Percentiles rank a stretch among this genome's conserved stretches.
These are phyloP conservation scores for Tuberolachnus salignus DNA, from an alignment of 2,888 invertebrate genomes.

Conservation along the genomic window DNA sequence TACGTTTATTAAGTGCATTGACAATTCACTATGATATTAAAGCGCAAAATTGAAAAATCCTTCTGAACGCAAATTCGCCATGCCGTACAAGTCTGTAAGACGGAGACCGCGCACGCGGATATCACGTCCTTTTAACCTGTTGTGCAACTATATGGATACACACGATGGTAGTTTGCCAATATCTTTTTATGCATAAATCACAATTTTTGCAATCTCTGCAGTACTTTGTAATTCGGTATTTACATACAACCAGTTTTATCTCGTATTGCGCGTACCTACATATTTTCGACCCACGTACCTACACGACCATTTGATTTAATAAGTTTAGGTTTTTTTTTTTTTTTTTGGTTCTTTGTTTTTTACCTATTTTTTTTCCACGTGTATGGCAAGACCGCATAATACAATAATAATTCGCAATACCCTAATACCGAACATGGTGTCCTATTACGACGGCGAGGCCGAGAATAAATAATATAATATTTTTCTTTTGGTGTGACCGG, in stretches of 20 bases:
- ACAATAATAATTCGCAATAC: not conserved
- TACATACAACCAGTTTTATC: conserved; percentile 9
- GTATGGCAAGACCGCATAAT: not conserved
- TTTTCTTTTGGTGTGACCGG: too few relatives aligned
- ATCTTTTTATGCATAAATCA: not conserved
- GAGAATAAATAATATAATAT: too few relatives aligned
- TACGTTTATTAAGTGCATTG: too few relatives aligned
- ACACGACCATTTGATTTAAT: not conserved
- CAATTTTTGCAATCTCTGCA: not conserved
- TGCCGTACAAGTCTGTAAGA: too few relatives aligned
- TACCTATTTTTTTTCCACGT: not conserved
- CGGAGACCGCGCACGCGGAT: too few relatives aligned
- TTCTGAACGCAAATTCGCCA: too few relatives aligned
- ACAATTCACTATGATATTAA: too few relatives aligned
- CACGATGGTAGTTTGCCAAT: conserved; percentile 18
- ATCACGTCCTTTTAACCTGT: conserved; percentile 4
- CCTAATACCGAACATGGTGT: not conserved
- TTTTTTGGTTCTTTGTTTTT: too few relatives aligned
- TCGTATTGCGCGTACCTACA: conserved; percentile 18
- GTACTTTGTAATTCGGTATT: not conserved
- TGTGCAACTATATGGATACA: not conserved
- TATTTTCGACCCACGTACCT: not conserved
- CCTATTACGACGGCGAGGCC: too few relatives aligned
- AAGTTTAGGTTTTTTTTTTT: not conserved
- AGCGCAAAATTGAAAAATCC: too few relatives aligned